A percentile compares a stretch with the other conserved stretches of the same genome.
Conservation (phyloP, 2,113 vertebrate genomes). For the Pedionomus torquatus region DNA sequence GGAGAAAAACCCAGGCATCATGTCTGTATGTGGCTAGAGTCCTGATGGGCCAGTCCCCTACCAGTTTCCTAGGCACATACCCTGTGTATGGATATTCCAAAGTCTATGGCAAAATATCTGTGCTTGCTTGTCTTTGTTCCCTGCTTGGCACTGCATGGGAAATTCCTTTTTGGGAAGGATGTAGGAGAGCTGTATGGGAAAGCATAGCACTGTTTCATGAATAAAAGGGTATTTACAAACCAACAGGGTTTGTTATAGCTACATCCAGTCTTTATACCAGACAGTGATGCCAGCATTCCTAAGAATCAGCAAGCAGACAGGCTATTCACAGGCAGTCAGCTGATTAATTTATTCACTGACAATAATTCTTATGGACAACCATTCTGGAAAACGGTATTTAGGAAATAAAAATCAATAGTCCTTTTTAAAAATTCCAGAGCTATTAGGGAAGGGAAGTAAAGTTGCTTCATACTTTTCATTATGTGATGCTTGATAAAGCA, state of each 20-base stretch:
- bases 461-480: background rate
- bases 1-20: background rate
- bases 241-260: constrained; percentile 38
- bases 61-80: background rate
- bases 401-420: constrained; percentile 43
- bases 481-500: constrained; percentile 9
- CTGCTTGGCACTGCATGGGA: background rate
- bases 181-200: background rate
- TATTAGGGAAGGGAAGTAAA: background rate
- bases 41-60: fast-evolving
- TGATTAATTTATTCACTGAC: constrained; percentile 43
- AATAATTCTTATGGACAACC: background rate
- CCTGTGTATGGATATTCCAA: background rate
- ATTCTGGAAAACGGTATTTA: constrained; percentile 8
- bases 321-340: constrained; percentile 14
- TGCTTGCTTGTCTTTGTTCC: background rate
- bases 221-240: constrained; percentile 59
- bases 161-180: background rate
- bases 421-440: constrained; percentile 7
- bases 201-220: background rate
- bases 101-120: background rate
- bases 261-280: constrained; percentile 1
- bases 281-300: constrained; percentile 13
- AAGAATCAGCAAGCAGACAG: constrained; percentile 29
- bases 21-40: background rate